A percentile compares a stretch with the other conserved stretches of the same genome.
Conservation (phyloP, 2,888 invertebrate species). For the Orgyia antiqua region DNA sequence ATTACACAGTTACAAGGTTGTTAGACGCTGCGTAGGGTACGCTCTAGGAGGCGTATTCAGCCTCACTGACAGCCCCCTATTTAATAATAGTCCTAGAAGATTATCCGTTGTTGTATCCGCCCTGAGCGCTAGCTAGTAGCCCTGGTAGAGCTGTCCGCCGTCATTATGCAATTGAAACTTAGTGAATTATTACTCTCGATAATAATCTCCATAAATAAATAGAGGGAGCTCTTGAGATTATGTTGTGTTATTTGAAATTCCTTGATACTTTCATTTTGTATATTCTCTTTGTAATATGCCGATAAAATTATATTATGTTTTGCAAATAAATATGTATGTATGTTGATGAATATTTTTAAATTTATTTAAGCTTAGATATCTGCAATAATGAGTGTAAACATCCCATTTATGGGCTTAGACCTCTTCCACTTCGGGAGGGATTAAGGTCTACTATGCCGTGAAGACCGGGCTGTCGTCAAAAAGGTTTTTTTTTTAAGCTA, state of each 20-base stretch:
- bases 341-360: no score
- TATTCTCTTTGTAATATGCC: conserved; percentile 4
- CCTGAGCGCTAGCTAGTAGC: conserved; percentile 41
- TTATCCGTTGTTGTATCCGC: conserved; percentile 63
- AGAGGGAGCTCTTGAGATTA: conserved; percentile 52
- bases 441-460: no score
- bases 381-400: no score
- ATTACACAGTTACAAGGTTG: conserved; percentile 17
- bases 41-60: conserved; percentile 38
- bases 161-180: conserved; percentile 79
- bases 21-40: conserved; percentile 20
- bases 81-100: conserved; percentile 70
- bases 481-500: no score
- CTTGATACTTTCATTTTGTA: conserved; percentile 12
- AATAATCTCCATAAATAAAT: conserved; percentile 75
- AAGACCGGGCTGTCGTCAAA: no score
- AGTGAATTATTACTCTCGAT: conserved; percentile 76
- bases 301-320: conserved; percentile 6
- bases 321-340: neutral
- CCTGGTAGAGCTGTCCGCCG: conserved; percentile 67
- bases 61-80: conserved; percentile 61
- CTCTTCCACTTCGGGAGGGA: no score
- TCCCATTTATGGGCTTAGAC: no score
- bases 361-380: no score
- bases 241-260: conserved; percentile 31